Conservation (phyloP, 2,888 invertebrate species). For the Cryptocheilus praepositus region DNA sequence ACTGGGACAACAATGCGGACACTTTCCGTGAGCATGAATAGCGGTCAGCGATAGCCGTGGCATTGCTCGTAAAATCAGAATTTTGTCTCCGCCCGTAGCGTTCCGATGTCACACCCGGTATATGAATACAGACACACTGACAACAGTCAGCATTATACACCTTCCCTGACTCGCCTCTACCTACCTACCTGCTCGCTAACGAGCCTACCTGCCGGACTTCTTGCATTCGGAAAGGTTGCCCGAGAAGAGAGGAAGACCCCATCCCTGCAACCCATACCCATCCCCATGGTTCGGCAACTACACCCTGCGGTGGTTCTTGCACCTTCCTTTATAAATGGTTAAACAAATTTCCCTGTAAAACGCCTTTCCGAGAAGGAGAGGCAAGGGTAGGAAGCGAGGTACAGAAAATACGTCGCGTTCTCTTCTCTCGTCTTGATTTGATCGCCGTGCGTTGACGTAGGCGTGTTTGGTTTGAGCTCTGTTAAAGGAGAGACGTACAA, state of each 20-base stretch:
- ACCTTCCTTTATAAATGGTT: conserved; percentile 64
- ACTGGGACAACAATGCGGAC: no score
- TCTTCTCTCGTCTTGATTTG: conserved; percentile 6
- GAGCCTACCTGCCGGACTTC: conserved; percentile 74
- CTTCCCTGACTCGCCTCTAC: conserved; percentile 59
- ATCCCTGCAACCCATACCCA: conserved; percentile 43
- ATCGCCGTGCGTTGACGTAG: neutral
- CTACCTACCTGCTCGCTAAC: conserved; percentile 71
- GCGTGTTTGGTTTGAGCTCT: neutral
- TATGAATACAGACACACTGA: conserved; percentile 62
- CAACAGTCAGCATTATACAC: conserved; percentile 67
- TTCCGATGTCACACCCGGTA: conserved; percentile 63
- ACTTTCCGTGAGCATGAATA: no score
- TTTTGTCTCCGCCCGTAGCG: neutral
- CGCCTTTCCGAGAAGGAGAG: conserved; percentile 59
- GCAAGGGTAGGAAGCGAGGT: conserved; percentile 7
- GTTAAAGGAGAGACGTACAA: neutral
- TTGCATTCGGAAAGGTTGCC: conserved; percentile 68
- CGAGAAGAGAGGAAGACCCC: conserved; percentile 41
- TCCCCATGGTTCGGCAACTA: conserved; percentile 52
- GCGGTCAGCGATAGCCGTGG: neutral
- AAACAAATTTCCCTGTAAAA: conserved; percentile 69
- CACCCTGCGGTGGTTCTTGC: conserved; percentile 56
- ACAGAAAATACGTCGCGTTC: neutral
- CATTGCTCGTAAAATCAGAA: conserved; percentile 7